Evolutionary conservation across 2,113 vertebrate genomes (phyloP), one percentile per base, ranked within the genome.

Genomic region (Catharus bicknelli): DNA sequence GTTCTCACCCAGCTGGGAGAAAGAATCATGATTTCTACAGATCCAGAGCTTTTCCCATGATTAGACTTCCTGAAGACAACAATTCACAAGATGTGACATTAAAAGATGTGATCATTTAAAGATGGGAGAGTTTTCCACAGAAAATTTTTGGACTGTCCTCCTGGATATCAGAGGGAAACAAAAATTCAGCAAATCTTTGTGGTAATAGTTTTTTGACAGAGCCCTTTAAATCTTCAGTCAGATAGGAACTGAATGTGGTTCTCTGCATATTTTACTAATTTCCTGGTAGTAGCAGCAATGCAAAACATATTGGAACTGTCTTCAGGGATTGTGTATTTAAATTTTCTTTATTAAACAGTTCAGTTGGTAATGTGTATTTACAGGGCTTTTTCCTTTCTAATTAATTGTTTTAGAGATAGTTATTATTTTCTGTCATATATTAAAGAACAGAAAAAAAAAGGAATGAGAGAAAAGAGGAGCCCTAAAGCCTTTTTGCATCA

Each of bases 131-230:
- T 53, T 83, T 55, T 53, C 45, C 40, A 62, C 40, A 16, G 47
- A 16, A 2, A 5, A 34, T 67, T 85, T 77, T 66, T 70, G 16
- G 30, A 27, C 22, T 1, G 2, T 54, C 20, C 16, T 0, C 0
- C 16, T 62, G 78, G 53, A 82, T 78, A 87, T 27, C 13, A 36
- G 54, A 58, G 50, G 7, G 10, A 23, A 67, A 38, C 17, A 54
- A 83, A 45, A n/a, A 16, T 43, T 51, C 29, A 58, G 15, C 15
- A 25, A 53, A 73, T 74, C 26, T 58, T 66, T 77, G 29, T 51
- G 23, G 42, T 42, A 76, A 69, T 25, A 62, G 30, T 29, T 86
- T 50, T 91, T 81, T 82, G 88, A 58, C 54, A 82, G 26, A 66
- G 14, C 51, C 20, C 21, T 85, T 75, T 69, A 69, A 93, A 86